phyloP scores from a whole-genome alignment of 2,888 invertebrate species.

The Tubulanus polymorphus region DNA sequence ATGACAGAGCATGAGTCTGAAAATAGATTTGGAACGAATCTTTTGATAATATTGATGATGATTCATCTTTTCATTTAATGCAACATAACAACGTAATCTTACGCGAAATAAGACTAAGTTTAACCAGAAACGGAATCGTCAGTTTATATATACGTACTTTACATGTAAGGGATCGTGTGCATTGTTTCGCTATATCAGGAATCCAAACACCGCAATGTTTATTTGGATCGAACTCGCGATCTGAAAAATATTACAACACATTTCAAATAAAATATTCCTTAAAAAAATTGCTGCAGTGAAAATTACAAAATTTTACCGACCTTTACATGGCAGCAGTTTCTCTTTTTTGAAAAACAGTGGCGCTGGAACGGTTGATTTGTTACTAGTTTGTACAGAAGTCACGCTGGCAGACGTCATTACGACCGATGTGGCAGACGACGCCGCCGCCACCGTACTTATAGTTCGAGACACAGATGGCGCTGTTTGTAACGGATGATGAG shows the following conservation, averaged over 20 bases:
- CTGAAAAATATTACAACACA: constrained; percentile 32
- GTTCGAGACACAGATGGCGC: neutral
- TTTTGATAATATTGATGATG: too few relatives aligned
- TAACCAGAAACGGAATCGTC: too few relatives aligned
- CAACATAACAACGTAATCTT: too few relatives aligned
- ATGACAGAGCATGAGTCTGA: constrained; percentile 62
- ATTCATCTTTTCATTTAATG: too few relatives aligned
- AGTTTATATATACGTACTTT: too few relatives aligned
- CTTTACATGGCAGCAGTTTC: constrained; percentile 39
- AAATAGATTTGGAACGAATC: too few relatives aligned
- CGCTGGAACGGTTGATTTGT: neutral
- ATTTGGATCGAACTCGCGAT: constrained; percentile 74
- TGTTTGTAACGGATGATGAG: too few relatives aligned
- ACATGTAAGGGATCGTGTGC: constrained; percentile 73
- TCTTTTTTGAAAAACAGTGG: constrained; percentile 17
- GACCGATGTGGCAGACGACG: neutral
- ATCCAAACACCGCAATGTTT: constrained; percentile 76
- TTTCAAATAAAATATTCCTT: neutral
- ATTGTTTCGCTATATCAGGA: constrained; percentile 65
- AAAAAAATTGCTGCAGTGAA: constrained; percentile 3
- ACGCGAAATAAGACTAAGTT: too few relatives aligned
- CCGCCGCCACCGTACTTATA: too few relatives aligned
- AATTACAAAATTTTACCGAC: constrained; percentile 17
- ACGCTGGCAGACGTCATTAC: neutral
- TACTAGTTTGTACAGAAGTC: neutral